Conservation (phyloP, 2,797 vertebrate genomes). For the Anolis apletophallus region DNA sequence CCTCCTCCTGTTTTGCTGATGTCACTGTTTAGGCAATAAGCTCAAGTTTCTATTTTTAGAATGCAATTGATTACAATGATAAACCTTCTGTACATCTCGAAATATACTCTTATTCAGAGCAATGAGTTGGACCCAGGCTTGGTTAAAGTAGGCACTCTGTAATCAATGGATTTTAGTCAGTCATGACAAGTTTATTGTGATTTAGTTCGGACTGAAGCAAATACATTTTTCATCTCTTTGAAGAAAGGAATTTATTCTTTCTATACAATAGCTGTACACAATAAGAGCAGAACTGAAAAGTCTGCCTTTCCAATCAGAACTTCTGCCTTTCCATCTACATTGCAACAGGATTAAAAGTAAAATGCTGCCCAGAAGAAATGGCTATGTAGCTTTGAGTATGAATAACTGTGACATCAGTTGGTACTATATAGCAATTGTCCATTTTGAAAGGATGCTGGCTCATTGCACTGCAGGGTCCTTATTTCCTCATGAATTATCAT, state of each 20-base stretch:
- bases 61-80: no score
- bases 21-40: no score
- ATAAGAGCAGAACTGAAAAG: background rate
- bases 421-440: background rate
- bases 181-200: no score
- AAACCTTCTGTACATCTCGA: background rate
- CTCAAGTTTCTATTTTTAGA: no score
- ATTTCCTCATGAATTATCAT: background rate
- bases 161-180: background rate
- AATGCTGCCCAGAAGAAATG: background rate
- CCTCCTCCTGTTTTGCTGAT: no score
- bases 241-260: no score
- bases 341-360: background rate
- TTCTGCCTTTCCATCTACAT: background rate
- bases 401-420: background rate
- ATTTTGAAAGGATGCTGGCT: background rate
- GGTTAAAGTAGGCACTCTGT: background rate
- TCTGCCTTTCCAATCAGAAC: no score
- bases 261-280: background rate
- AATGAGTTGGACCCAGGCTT: background rate
- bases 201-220: no score
- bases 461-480: background rate
- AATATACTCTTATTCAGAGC: background rate
- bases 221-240: no score
- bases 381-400: background rate